Conservation (phyloP, 2,797 vertebrate species). For the Leontocebus nigricollis region DNA sequence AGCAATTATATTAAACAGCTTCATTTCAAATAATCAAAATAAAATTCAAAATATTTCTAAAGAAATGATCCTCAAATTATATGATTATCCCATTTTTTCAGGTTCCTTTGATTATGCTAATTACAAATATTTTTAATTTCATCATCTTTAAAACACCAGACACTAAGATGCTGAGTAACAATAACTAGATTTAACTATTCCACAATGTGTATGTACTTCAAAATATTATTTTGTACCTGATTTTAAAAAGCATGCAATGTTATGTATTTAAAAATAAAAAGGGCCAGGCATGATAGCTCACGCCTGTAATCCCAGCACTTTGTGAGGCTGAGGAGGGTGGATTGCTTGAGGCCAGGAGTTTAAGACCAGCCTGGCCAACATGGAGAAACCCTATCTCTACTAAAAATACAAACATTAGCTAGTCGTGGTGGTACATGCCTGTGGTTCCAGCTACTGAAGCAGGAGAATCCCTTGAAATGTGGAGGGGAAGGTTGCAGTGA, state of each 20-base stretch:
- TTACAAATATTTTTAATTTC: neutral
- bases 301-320: neutral
- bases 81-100: neutral
- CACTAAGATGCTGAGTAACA: neutral
- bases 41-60: slow-evolving; percentile 17
- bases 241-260: neutral
- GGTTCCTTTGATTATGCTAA: neutral
- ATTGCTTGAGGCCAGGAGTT: neutral
- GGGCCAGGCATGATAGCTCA: neutral
- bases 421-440: neutral
- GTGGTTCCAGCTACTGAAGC: neutral
- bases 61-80: neutral
- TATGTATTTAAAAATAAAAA: neutral
- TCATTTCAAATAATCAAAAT: neutral
- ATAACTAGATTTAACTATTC: neutral
- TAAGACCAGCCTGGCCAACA: neutral
- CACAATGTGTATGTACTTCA: neutral
- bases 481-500: neutral
- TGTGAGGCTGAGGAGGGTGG: neutral
- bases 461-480: neutral
- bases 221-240: neutral
- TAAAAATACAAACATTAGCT: neutral
- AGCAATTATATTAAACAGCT: neutral
- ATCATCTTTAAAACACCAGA: neutral
- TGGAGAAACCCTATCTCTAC: neutral